A percentile compares a stretch with the other conserved stretches of the same genome.
Evolutionary conservation across 2,797 vertebrate species (phyloP).

Genomic region (Nyctalus aviator): DNA sequence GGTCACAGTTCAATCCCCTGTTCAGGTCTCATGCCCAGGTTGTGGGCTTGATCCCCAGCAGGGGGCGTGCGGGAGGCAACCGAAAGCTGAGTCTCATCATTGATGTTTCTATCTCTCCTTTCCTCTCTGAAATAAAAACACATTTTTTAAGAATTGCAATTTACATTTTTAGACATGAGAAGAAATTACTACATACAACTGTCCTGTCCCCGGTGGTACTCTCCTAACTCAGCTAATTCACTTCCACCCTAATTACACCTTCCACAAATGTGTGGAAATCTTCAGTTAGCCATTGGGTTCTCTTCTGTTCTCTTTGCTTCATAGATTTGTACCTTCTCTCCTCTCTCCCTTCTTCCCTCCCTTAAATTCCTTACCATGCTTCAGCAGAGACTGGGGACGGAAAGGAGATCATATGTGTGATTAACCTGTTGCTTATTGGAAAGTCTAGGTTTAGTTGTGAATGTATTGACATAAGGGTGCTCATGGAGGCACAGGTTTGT

Average conservation of each 20-base stretch:
- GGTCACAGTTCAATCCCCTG: too few species aligned
- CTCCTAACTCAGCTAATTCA: background rate
- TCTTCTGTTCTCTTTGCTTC: background rate
- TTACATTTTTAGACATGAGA: background rate
- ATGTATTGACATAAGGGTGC: background rate
- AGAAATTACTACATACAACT: background rate
- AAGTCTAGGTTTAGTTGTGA: background rate
- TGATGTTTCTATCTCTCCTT: too few species aligned
- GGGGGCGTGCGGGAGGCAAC: too few species aligned
- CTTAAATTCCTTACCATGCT: slow-evolving; percentile 13
- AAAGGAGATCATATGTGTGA: background rate
- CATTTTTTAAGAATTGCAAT: background rate
- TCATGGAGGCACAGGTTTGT: background rate
- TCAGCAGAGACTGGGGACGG: background rate
- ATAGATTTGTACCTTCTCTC: background rate
- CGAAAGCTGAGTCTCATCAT: too few species aligned
- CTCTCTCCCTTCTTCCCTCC: too few species aligned
- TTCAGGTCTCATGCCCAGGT: too few species aligned
- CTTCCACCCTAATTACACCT: background rate
- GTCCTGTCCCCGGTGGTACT: background rate
- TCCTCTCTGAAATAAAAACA: too few species aligned
- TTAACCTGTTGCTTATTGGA: background rate
- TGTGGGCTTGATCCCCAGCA: too few species aligned
- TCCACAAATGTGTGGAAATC: background rate
- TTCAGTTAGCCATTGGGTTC: background rate